phyloP scores from a whole-genome alignment of 2,888 invertebrate genomes.

The Leucophenga montana region DNA sequence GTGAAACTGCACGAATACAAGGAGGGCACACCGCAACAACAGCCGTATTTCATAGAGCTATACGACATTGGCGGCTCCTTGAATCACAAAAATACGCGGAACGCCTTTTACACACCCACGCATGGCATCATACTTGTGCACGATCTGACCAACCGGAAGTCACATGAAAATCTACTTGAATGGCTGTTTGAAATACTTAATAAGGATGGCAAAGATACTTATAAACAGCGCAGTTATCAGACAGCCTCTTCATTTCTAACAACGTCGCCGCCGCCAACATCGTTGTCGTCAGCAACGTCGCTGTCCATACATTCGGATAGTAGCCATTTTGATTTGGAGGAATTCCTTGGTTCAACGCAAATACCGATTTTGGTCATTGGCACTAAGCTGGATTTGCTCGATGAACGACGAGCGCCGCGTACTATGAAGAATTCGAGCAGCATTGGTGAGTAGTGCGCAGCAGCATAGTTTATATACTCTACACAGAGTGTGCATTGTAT shows the following conservation, averaged over 20 bases:
- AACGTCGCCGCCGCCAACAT: too few species aligned
- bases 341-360: slow-evolving; percentile 88
- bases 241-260: background rate
- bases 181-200: slow-evolving; percentile 94
- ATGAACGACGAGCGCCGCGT: slow-evolving; percentile 79
- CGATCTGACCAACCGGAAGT: slow-evolving; percentile 96
- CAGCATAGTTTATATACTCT: too few species aligned
- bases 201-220: slow-evolving; percentile 77
- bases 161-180: slow-evolving; percentile 92
- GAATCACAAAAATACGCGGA: slow-evolving; percentile 92
- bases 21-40: slow-evolving; percentile 93
- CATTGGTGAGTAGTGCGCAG: slow-evolving; percentile 68
- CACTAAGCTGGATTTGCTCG: slow-evolving; percentile 90
- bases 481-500: too few species aligned
- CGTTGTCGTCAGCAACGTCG: slow-evolving; percentile 41
- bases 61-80: slow-evolving; percentile 98
- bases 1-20: slow-evolving; percentile 95
- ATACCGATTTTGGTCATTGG: slow-evolving; percentile 96
- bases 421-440: slow-evolving; percentile 68
- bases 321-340: slow-evolving; percentile 83
- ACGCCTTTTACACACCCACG: slow-evolving; percentile 93
- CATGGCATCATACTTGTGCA: slow-evolving; percentile 98
- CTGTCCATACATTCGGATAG: slow-evolving; percentile 34
- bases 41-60: slow-evolving; percentile 92
- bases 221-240: slow-evolving; percentile 45